Conservation (phyloP, 2,113 vertebrate genomes). For the Malurus cyaneus region DNA sequence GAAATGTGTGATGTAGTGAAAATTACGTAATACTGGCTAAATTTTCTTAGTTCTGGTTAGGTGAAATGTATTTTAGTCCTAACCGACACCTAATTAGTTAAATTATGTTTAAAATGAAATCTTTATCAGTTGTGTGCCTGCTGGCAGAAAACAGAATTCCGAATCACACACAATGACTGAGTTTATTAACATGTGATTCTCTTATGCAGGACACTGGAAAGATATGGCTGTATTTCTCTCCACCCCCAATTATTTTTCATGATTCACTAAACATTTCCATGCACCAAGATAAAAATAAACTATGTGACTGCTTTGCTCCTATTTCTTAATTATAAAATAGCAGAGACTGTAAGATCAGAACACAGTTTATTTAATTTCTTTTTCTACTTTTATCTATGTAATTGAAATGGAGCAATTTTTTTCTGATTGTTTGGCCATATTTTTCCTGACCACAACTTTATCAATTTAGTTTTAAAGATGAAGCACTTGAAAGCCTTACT, state of each 20-base stretch:
- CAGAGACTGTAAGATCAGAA: neutral
- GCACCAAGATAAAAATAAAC: conserved; percentile 43
- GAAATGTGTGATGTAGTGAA: neutral
- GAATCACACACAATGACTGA: neutral
- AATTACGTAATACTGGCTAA: neutral
- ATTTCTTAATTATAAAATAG: neutral
- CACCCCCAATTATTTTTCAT: neutral
- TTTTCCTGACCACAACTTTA: neutral
- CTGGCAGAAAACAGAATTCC: neutral
- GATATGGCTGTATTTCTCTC: neutral
- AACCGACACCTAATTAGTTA: neutral
- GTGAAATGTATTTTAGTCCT: neutral
- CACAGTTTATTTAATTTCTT: neutral
- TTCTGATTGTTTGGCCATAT: neutral
- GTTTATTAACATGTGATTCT: conserved; percentile 23
- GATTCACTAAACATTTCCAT: conserved; percentile 41
- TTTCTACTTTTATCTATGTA: neutral
- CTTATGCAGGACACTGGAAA: conserved; percentile 25
- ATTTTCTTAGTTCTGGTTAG: neutral
- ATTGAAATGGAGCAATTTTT: neutral
- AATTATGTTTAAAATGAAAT: neutral
- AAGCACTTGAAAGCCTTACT: neutral
- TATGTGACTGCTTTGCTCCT: neutral
- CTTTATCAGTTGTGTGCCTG: neutral
- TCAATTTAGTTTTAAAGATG: neutral